phyloP scores from a whole-genome alignment of 2,888 invertebrate genomes.

The Yponomeuta malinellus region DNA sequence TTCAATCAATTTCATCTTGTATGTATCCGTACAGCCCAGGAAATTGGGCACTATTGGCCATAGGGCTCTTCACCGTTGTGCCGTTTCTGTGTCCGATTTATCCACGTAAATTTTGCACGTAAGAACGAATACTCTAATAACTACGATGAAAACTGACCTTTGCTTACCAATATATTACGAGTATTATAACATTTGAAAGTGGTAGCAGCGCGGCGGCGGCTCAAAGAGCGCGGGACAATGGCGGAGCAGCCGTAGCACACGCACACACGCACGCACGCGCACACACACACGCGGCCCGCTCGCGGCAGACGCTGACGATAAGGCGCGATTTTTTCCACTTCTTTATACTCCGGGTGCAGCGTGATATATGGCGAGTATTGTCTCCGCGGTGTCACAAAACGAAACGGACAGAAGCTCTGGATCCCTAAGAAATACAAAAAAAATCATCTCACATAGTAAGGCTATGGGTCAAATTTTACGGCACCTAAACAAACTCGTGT shows the following conservation, averaged over 20 bases:
- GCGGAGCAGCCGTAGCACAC: constrained; percentile 33
- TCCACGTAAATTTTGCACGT: too few relatives aligned
- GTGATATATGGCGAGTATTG: constrained; percentile 45
- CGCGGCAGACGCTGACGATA: constrained; percentile 30
- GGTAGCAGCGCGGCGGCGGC: constrained; percentile 8
- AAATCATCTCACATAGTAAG: not conserved
- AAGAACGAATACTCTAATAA: too few relatives aligned
- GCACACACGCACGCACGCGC: constrained; percentile 1
- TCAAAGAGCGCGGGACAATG: constrained; percentile 18
- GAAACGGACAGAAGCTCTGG: constrained; percentile 5
- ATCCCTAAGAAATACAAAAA: constrained; percentile 2
- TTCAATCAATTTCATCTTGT: too few relatives aligned
- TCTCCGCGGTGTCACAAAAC: constrained; percentile 26
- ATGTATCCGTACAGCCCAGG: too few relatives aligned
- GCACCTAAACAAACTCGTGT: not conserved
- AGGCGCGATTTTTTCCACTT: constrained; percentile 41
- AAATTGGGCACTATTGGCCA: too few relatives aligned
- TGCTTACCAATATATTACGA: too few relatives aligned
- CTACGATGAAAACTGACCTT: too few relatives aligned
- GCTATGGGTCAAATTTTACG: not conserved
- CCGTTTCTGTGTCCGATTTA: too few relatives aligned
- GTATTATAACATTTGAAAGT: too few relatives aligned
- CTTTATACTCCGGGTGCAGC: constrained; percentile 31
- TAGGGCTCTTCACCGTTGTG: too few relatives aligned
- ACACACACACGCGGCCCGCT: not conserved